Base-by-base conservation (phyloP, 1,140 invertebrate species). In the Drosophila pallidifrons region DNA sequence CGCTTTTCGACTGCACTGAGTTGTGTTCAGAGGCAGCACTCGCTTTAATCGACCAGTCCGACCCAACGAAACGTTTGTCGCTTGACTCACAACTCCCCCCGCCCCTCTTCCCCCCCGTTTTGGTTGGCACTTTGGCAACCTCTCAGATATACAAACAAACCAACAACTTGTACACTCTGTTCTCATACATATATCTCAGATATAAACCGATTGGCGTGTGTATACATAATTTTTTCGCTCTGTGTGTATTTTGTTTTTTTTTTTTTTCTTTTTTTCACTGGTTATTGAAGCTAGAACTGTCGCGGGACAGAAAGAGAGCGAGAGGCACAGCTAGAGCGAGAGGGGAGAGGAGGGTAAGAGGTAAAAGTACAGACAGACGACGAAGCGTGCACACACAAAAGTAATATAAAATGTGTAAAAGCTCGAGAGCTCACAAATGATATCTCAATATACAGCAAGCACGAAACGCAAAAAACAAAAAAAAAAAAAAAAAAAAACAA, bases 161-260 rank as follows among this genome's bases (percentile, higher is more conserved):
- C 11, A 52, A 10, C 25, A 8, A 55, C 25, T 32, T 7, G 13
- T 25, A 25, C n/a, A 46, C 28, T n/a, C 25, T 28, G 10, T 25
- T 41, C 11, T 57, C 30, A 63, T 8, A 72, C 45, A 59, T 35
- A 67, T 51, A 45, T 58, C 63, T 59, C 30, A 65, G 54, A 67
- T 73, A 58, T 73, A 73, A 73, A 66, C 63, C 70, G 63, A 66
- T 73, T 73, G 70, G 63, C 70, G 69, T 72, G 69, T 72, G 69
- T 72, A 72, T 72, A 72, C 69, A 72, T 72, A 72, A 72, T 72
- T 65, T 71, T 72, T 72, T 65, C 32, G 51, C 68, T 65, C 43
- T 72, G 38, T 54, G 55, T 69, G 35, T 70, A 11, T 51, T 63
- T 6, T 63, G 16, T 63, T 64, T 0, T 54, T 8, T 65, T 46